Evolutionary conservation across 2,113 vertebrate genomes (phyloP), one percentile per base, ranked within the genome.

Genomic region (Choloepus hoffmanni): DNA sequence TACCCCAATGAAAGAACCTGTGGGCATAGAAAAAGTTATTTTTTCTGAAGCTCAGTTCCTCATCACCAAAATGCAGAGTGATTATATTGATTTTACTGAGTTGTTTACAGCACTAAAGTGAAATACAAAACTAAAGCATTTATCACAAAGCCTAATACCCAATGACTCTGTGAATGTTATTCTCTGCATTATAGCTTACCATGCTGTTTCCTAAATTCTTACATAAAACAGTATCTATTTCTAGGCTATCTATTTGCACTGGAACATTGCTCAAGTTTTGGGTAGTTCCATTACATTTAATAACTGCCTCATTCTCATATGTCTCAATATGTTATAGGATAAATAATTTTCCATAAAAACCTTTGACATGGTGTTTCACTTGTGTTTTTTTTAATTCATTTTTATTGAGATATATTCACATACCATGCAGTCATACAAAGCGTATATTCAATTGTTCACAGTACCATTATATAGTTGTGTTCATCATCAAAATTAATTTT

Each of bases 1-100:
- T 76, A 40, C 5, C 11, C 40, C 8, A 30, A 3, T 55, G 43
- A 10, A 85, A 86, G 43, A 92, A 83, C 24, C 33, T 79, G 19
- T 40, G 43, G 28, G 26, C 3, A 9, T 10, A 23, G 13, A 76
- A 50, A 5, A 62, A 18, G 11, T 78, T 63, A 43, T 33, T 90
- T 77, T 89, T 68, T 87, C 90, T 84, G 45, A 92, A 79, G 68
- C 30, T 79, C 76, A 70, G 9, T 70, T 78, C 70, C 45, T 70
- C 26, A 48, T 70, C 50, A 48, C 7, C 58, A 96, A 92, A 94
- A 74, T 70, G 81, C 40, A 24, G 26, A 48, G 30, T 40, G 60
- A 76, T 63, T 28, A 40, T 36, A 30, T 4, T 90, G 84, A 94
- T 8, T 48, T 50, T 53, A n/a, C 19, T 16, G 24, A 30, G 16